Evolutionary conservation across 2,797 vertebrate species (phyloP).

Genomic region (Onychomys torridus): DNA sequence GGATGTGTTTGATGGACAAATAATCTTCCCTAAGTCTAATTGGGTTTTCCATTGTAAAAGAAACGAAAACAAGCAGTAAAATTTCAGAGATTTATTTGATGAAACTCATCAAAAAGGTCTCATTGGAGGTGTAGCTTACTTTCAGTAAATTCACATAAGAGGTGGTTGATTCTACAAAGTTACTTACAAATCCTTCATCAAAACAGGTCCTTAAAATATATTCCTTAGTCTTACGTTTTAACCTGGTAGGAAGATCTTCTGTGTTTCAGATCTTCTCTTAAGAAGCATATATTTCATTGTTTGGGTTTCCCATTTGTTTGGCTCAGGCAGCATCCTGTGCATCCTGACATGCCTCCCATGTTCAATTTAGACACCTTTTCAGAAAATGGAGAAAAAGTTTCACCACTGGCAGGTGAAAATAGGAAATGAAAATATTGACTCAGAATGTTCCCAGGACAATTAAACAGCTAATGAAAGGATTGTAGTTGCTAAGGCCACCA

Average conservation of each 20-base stretch:
- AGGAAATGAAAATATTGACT: slow-evolving; percentile 90
- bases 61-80: slow-evolving; percentile 4
- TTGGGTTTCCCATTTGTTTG: slow-evolving; percentile 76
- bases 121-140: background rate
- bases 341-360: slow-evolving; percentile 71
- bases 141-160: slow-evolving; percentile 25
- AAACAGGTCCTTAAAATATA: background rate
- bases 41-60: background rate
- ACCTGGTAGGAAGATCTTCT: slow-evolving; percentile 62
- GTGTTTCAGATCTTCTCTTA: slow-evolving; percentile 76
- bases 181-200: background rate
- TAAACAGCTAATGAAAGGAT: slow-evolving; percentile 86
- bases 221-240: background rate
- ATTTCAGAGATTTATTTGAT: slow-evolving; percentile 5
- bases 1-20: background rate
- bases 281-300: slow-evolving; percentile 81
- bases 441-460: slow-evolving; percentile 85
- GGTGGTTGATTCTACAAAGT: background rate
- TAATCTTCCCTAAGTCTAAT: background rate
- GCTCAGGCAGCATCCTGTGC: slow-evolving; percentile 74
- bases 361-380: slow-evolving; percentile 85
- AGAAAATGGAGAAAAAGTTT: slow-evolving; percentile 84
- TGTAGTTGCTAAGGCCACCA: slow-evolving; percentile 79
- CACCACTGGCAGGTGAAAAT: slow-evolving; percentile 84
- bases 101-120: slow-evolving; percentile 52